Evolutionary conservation across 2,888 invertebrate genomes (phyloP), one percentile per base, ranked within the genome.

Genomic region (Drosophila colorata): DNA sequence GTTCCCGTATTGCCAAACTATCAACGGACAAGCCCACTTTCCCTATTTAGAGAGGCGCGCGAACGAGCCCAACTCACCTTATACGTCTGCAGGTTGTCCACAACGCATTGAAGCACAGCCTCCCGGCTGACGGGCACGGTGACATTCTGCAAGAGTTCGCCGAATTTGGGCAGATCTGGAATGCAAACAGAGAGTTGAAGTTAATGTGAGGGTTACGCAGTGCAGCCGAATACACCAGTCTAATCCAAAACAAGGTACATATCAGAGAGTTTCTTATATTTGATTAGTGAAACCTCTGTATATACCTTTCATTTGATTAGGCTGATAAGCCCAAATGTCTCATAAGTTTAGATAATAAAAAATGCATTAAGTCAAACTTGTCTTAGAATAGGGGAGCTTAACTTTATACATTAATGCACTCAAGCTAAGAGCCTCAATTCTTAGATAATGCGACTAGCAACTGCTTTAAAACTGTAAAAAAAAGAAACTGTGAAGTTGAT

Each of bases 81-180:
- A 82, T 94, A 95, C 1, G 94, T 94, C 83, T 94, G 94, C 77
- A 95, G 92, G 90, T 95, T 95, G 87, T 95, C 95, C 25, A 95
- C 95, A 51, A 94, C 93, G 86, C 95, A 95, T 37, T 95, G 94
- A 55, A 95, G 93, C 6, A 94, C 93, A 8, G 95, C 95, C 87
- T 95, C 95, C 52, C 95, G 92, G 41, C 95, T 95, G 35, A 95
- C 93, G 5, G 95, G 94, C 16, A 94, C 94, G 0, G 95, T 95
- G 53, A 95, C 94, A 90, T 95, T 95, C 44, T 94, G 94, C 44
- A 95, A 93, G 0, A 94, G 94, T 11, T 95, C 95, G 23, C 94
- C 94, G 86, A 95, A 95, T 78, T 94, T 93, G 11, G 95, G 95
- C 63, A 94, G 91, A 93, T 95, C 95, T 95, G 93, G 7, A 92